A percentile compares a stretch with the other conserved stretches of the same genome.
Evolutionary conservation across 2,113 vertebrate species (phyloP).

Genomic region (Probosciger aterrimus): DNA sequence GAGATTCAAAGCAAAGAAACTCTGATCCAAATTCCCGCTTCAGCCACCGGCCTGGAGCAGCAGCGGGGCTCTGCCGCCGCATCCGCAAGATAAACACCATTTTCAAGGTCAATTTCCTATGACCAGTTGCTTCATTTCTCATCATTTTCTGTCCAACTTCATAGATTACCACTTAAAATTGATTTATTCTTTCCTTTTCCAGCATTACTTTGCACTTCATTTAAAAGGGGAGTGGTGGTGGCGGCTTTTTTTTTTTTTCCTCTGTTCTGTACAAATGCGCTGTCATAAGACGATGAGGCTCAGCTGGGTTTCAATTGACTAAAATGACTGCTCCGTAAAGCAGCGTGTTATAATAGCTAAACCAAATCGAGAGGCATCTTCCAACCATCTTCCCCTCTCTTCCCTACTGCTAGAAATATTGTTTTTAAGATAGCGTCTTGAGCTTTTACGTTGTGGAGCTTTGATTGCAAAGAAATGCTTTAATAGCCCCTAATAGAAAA

Average conservation of each 20-base stretch:
- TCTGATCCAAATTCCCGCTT: not conserved
- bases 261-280: not conserved
- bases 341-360: conserved; percentile 12
- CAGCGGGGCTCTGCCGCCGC: not conserved
- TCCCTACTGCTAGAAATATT: conserved; percentile 26
- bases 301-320: conserved; percentile 65
- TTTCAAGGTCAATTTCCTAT: conserved; percentile 74
- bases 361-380: conserved; percentile 26
- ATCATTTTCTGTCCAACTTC: conserved; percentile 68
- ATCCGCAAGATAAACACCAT: conserved; percentile 48
- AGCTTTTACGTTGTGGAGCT: not conserved
- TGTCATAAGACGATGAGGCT: conserved; percentile 3
- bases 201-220: conserved; percentile 65
- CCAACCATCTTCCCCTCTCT: not conserved
- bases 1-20: conserved; percentile 6
- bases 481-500: conserved; percentile 12
- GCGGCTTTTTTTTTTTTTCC: not conserved
- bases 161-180: conserved; percentile 70
- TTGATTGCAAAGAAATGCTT: conserved; percentile 24
- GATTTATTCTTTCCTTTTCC: conserved; percentile 63
- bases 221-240: not conserved
- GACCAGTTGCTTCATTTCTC: conserved; percentile 64
- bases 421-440: not conserved
- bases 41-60: not conserved
- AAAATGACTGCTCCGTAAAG: conserved; percentile 13